Evolutionary conservation across 2,888 invertebrate species (phyloP).

Genomic region (Chymomyza amoena): DNA sequence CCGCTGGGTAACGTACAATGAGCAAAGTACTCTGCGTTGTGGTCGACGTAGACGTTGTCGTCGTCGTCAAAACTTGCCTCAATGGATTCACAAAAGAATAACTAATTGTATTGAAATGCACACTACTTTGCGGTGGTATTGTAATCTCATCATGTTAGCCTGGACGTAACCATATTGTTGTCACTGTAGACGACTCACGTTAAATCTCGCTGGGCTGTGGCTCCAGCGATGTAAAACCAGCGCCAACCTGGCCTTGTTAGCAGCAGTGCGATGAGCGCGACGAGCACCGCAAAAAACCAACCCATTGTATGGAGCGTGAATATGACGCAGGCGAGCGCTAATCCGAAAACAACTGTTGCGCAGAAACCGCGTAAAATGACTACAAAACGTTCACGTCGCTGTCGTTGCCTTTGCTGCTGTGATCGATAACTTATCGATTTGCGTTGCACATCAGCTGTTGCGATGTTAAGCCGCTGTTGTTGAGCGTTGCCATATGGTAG

Average conservation of each 20-base stretch:
- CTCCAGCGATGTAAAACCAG: slow-evolving; percentile 87
- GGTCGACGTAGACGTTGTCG: slow-evolving; percentile 15
- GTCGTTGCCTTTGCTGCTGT: slow-evolving; percentile 38
- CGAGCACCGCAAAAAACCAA: slow-evolving; percentile 83
- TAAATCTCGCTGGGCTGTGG: slow-evolving; percentile 87
- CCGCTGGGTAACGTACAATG: slow-evolving; percentile 37
- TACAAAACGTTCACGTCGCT: slow-evolving; percentile 60
- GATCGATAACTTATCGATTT: slow-evolving; percentile 54
- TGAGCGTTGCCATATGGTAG: slow-evolving; percentile 37
- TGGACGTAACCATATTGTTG: neutral
- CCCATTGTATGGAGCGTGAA: slow-evolving; percentile 77
- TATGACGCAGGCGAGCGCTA: slow-evolving; percentile 80
- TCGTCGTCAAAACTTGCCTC: slow-evolving; percentile 7
- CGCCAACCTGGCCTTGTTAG: slow-evolving; percentile 85
- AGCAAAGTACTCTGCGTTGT: slow-evolving; percentile 39
- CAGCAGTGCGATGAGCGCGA: slow-evolving; percentile 84
- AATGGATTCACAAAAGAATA: slow-evolving; percentile 60
- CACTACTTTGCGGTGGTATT: slow-evolving; percentile 59
- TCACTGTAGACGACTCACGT: slow-evolving; percentile 63
- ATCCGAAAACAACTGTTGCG: slow-evolving; percentile 79
- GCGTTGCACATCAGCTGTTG: slow-evolving; percentile 45
- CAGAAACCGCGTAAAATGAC: slow-evolving; percentile 64
- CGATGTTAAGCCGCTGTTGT: slow-evolving; percentile 28
- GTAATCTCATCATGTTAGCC: slow-evolving; percentile 50
- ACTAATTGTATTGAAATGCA: slow-evolving; percentile 64